These are phyloP conservation scores for Pseudococcus longispinus DNA, from an alignment of 2,888 invertebrate genomes.

Conservation along the genomic window DNA sequence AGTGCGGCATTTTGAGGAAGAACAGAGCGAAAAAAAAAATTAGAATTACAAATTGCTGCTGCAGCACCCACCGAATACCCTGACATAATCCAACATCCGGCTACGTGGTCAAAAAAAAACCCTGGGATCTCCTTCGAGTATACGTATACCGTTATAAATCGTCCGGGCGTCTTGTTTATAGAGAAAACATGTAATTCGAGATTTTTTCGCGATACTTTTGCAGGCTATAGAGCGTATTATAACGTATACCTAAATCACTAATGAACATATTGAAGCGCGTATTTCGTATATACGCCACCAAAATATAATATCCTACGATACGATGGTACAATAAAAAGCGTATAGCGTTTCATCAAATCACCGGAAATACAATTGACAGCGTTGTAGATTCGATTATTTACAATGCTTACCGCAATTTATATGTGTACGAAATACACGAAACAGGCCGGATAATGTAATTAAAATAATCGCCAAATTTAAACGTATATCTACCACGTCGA, in stretches of 20 bases:
- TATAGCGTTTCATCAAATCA: conserved; percentile 28
- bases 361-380: conserved; percentile 43
- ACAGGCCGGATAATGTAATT: not conserved
- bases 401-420: not conserved
- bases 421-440: not conserved
- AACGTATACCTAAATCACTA: not conserved
- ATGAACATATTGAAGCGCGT: not conserved
- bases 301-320: not conserved
- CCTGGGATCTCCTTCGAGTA: not conserved
- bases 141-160: not conserved
- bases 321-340: conserved; percentile 32
- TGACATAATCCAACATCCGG: too few species aligned
- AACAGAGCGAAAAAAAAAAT: not conserved
- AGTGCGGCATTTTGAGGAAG: not conserved
- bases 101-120: not conserved
- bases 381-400: conserved; percentile 26
- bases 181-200: conserved; percentile 15
- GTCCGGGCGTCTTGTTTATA: not conserved
- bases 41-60: not conserved
- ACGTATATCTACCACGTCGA: not conserved
- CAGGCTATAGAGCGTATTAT: not conserved
- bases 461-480: conserved; percentile 2
- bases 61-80: not conserved
- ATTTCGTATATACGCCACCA: not conserved
- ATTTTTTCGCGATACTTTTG: conserved; percentile 3